A percentile compares a stretch with the other conserved stretches of the same genome.
These are phyloP conservation scores for Bradysia coprophila DNA, from an alignment of 1,140 invertebrate species.

Conservation along the genomic window DNA sequence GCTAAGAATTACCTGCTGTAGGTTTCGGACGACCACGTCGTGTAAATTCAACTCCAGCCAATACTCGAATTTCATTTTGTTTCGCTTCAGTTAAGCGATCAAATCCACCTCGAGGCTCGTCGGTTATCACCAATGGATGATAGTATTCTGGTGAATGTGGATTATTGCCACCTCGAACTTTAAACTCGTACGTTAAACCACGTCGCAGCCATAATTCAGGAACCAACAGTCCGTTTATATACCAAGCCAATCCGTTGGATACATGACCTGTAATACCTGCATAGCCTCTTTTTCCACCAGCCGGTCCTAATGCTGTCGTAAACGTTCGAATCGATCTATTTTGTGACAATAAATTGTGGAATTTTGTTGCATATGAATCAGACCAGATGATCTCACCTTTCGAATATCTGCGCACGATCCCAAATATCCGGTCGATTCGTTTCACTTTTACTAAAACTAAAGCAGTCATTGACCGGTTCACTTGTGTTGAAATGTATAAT, in stretches of 20 bases:
- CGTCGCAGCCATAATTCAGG: slow-evolving; percentile 76
- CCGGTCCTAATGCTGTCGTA: slow-evolving; percentile 58
- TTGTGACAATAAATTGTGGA: neutral
- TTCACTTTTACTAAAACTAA: slow-evolving; percentile 39
- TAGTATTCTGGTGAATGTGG: slow-evolving; percentile 72
- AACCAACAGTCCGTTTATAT: slow-evolving; percentile 59
- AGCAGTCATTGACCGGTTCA: slow-evolving; percentile 43
- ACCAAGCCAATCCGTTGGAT: slow-evolving; percentile 25
- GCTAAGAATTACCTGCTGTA: slow-evolving; percentile 37
- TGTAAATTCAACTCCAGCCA: slow-evolving; percentile 72
- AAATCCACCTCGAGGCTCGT: slow-evolving; percentile 66
- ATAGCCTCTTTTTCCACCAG: slow-evolving; percentile 56
- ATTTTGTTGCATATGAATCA: neutral
- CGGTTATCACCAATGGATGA: slow-evolving; percentile 84
- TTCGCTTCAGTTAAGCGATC: slow-evolving; percentile 51
- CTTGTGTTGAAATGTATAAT: slow-evolving; percentile 43
- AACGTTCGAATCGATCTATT: slow-evolving; percentile 49
- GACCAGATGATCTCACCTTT: slow-evolving; percentile 26
- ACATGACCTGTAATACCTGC: slow-evolving; percentile 50
- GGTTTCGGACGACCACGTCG: slow-evolving; percentile 57
- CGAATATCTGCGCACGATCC: slow-evolving; percentile 58
- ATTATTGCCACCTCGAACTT: slow-evolving; percentile 71
- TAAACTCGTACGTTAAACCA: slow-evolving; percentile 68
- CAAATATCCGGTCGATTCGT: slow-evolving; percentile 35
- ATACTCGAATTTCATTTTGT: slow-evolving; percentile 51